phyloP scores from a whole-genome alignment of 2,888 invertebrate genomes.

The Drosophila differens region DNA sequence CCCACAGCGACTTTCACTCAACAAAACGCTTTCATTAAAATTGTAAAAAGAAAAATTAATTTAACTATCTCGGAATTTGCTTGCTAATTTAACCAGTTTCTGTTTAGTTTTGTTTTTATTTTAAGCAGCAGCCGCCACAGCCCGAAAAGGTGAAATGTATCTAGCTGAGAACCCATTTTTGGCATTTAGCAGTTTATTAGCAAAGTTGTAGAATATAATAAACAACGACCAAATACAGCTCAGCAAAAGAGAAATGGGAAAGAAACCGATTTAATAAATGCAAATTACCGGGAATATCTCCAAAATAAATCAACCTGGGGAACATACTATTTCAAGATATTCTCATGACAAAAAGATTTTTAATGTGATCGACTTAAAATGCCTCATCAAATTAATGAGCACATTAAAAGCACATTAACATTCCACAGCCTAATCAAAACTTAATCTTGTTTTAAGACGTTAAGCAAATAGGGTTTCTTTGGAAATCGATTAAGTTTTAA shows the following conservation, averaged over 20 bases:
- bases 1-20: conserved; percentile 49
- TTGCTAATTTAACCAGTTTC: conserved; percentile 68
- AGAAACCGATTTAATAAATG: conserved; percentile 42
- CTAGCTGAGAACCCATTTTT: conserved; percentile 58
- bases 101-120: conserved; percentile 11
- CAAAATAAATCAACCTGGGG: conserved; percentile 41
- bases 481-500: neutral
- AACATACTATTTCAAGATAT: neutral
- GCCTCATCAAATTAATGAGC: conserved; percentile 23
- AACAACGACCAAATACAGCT: conserved; percentile 42
- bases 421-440: conserved; percentile 1
- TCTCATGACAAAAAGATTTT: neutral
- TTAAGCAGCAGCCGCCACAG: conserved; percentile 25
- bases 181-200: conserved; percentile 73
- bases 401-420: conserved; percentile 26
- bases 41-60: conserved; percentile 75
- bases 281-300: conserved; percentile 39
- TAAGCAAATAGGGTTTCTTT: neutral
- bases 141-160: conserved; percentile 73
- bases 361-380: neutral
- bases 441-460: neutral
- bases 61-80: conserved; percentile 66
- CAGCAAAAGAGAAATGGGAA: conserved; percentile 37
- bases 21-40: conserved; percentile 77
- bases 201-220: conserved; percentile 48